phyloP scores from a whole-genome alignment of 2,888 invertebrate genomes.

The Campoletis raptor region DNA sequence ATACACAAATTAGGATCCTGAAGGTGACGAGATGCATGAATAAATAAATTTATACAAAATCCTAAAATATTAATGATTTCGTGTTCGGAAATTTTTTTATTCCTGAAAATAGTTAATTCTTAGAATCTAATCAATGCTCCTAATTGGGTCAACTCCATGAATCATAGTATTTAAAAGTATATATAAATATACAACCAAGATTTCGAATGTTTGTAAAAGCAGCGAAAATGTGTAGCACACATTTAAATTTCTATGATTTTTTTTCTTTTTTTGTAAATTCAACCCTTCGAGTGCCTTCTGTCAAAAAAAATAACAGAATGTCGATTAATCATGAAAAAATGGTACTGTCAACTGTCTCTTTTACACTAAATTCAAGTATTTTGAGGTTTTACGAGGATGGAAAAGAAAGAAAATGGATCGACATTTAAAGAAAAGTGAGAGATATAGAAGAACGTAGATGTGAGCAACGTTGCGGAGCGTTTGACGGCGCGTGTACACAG shows the following conservation, averaged over 20 bases:
- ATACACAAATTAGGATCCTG: neutral
- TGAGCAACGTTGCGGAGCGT: conserved; percentile 5
- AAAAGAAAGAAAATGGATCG: conserved; percentile 15
- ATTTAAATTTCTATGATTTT: neutral
- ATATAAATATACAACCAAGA: neutral
- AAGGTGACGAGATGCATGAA: neutral
- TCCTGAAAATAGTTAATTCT: neutral
- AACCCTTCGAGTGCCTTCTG: neutral
- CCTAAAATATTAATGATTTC: neutral
- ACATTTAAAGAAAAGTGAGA: conserved; percentile 1
- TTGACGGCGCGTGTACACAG: conserved; percentile 19
- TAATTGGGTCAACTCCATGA: neutral
- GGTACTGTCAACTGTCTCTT: neutral
- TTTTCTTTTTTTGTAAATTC: too few species aligned
- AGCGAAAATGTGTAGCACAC: neutral
- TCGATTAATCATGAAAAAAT: neutral
- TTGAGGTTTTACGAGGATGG: neutral
- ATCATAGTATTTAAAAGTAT: neutral
- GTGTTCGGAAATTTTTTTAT: neutral
- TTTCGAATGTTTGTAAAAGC: neutral
- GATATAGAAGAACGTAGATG: neutral
- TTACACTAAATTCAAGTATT: neutral
- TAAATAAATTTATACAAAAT: neutral
- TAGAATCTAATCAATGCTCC: neutral
- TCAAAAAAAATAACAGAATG: neutral